Conservation (phyloP, 2,113 vertebrate species). For the Mystacornis crossleyi region DNA sequence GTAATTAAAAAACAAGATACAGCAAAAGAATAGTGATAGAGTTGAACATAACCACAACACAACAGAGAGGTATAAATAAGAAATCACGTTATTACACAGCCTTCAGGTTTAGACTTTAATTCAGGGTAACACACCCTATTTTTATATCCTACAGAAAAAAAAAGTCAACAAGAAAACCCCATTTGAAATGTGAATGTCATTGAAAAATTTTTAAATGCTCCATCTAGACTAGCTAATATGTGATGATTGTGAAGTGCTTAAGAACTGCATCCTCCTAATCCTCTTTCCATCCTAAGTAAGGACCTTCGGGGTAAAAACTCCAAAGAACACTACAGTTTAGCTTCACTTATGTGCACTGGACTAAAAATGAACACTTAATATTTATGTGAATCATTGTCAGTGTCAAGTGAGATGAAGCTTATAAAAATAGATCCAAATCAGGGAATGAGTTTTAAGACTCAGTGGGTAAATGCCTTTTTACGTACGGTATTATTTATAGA, state of each 20-base stretch:
- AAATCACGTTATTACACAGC: not conserved
- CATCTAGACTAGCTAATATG: not conserved
- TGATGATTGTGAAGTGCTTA: not conserved
- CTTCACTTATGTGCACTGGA: conserved; percentile 31
- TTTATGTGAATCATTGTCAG: conserved; percentile 67
- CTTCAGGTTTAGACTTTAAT: not conserved
- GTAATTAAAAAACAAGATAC: not conserved
- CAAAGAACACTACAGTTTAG: not conserved
- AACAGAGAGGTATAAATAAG: not conserved
- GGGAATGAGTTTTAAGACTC: conserved; percentile 33
- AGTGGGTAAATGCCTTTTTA: conserved; percentile 54
- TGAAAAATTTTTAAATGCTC: not conserved
- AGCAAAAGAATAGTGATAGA: not conserved
- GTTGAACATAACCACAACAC: not conserved
- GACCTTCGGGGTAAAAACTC: not conserved
- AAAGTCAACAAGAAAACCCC: not conserved
- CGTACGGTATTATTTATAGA: conserved; percentile 36
- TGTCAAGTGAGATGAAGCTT: conserved; percentile 54
- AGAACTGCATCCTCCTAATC: not conserved
- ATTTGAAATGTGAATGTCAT: not conserved
- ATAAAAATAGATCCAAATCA: conserved; percentile 55
- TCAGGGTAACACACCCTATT: not conserved
- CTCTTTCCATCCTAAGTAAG: not conserved
- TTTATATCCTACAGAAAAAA: not conserved
- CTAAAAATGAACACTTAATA: conserved; percentile 58